A percentile compares a stretch with the other conserved stretches of the same genome.
phyloP scores from a whole-genome alignment of 2,797 vertebrate genomes.

The Channallabes apus region DNA sequence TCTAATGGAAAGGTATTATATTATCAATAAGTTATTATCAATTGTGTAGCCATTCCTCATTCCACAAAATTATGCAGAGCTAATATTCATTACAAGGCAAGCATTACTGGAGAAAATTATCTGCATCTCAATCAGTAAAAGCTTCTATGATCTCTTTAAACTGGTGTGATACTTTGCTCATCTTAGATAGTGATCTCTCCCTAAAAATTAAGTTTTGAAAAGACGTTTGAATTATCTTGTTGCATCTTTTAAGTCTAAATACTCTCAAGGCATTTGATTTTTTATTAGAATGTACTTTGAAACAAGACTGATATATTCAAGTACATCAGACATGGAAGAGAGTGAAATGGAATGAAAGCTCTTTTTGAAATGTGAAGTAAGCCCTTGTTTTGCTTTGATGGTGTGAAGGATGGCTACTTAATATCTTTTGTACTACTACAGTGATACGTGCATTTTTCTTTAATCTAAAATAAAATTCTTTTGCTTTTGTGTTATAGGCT shows the following conservation, averaged over 20 bases:
- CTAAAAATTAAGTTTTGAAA: slow-evolving; percentile 15
- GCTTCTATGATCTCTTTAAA: slow-evolving; percentile 28
- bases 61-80: slow-evolving; percentile 23
- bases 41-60: slow-evolving; percentile 12
- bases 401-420: slow-evolving; percentile 40
- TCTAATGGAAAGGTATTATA: slow-evolving; percentile 1
- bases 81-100: slow-evolving; percentile 7
- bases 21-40: slow-evolving; percentile 6
- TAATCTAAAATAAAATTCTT: neutral
- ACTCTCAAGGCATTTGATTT: slow-evolving; percentile 41
- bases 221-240: slow-evolving; percentile 27
- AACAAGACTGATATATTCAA: slow-evolving; percentile 39
- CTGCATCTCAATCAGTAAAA: slow-evolving; percentile 27
- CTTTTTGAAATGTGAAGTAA: slow-evolving; percentile 42
- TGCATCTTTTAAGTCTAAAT: slow-evolving; percentile 29
- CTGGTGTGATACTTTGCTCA: slow-evolving; percentile 10
- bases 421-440: slow-evolving; percentile 19
- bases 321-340: slow-evolving; percentile 40
- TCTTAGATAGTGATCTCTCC: slow-evolving; percentile 17
- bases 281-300: slow-evolving; percentile 13
- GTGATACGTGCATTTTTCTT: neutral
- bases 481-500: slow-evolving; percentile 8
- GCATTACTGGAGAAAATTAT: slow-evolving; percentile 15
- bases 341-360: slow-evolving; percentile 39
- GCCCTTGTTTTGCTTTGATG: slow-evolving; percentile 39